Evolutionary conservation across 1,140 invertebrate species (phyloP).

Genomic region (Drosophila orosa): DNA sequence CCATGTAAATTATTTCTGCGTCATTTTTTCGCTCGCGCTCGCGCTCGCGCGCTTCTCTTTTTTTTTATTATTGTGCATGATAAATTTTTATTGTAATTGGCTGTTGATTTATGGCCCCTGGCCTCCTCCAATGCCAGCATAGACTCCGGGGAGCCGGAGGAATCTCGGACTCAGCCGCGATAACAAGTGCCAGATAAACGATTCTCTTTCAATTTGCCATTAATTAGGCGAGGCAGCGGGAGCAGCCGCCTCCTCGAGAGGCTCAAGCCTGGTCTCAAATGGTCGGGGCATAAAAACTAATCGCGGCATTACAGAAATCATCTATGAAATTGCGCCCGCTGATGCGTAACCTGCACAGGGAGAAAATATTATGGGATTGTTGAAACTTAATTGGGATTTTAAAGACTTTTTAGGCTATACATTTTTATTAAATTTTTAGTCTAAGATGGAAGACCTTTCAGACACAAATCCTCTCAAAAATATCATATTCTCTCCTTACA

Average conservation of each 20-base stretch:
- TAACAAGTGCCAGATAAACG: conserved; percentile 65
- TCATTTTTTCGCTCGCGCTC: conserved; percentile 35
- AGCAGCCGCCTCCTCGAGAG: conserved; percentile 1
- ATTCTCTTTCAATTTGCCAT: conserved; percentile 61
- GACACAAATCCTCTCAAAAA: rapidly evolving
- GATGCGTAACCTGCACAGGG: conserved; percentile 58
- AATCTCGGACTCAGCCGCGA: conserved; percentile 41
- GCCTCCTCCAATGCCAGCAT: conserved; percentile 7
- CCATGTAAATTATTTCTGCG: conserved; percentile 79
- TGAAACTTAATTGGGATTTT: not conserved
- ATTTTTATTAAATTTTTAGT: not conserved
- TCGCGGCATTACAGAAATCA: conserved; percentile 66
- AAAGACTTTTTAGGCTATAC: too few relatives aligned
- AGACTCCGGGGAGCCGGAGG: conserved; percentile 21
- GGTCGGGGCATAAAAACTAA: conserved; percentile 68
- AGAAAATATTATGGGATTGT: not conserved
- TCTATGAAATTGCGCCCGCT: conserved; percentile 65
- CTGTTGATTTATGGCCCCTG: conserved; percentile 75
- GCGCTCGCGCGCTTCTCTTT: not conserved
- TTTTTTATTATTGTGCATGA: conserved; percentile 80
- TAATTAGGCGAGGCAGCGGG: conserved; percentile 27
- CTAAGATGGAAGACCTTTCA: too few relatives aligned
- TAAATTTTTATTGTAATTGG: conserved; percentile 82
- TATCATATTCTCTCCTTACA: too few relatives aligned
- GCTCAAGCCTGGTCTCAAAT: conserved; percentile 39